phyloP scores from a whole-genome alignment of 1,140 invertebrate genomes.

The Dufourea novaeangliae region DNA sequence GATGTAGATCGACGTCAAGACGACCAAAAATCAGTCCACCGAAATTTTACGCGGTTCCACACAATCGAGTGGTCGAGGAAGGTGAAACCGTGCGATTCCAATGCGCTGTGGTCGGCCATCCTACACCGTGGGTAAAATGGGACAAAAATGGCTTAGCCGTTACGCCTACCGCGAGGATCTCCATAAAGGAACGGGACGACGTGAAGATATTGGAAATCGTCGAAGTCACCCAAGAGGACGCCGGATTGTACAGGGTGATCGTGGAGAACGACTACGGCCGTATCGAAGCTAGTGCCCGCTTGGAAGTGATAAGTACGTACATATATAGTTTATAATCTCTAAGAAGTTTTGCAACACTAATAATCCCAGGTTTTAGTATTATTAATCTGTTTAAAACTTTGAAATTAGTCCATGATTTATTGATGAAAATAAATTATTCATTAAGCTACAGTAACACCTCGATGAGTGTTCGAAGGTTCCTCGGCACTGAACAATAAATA shows the following conservation, averaged over 20 bases:
- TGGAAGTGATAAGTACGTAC: constrained; percentile 88
- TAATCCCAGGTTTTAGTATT: too few species aligned
- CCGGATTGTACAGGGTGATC: constrained; percentile 90
- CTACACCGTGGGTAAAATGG: constrained; percentile 90
- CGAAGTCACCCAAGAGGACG: constrained; percentile 89
- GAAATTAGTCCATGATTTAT: too few species aligned
- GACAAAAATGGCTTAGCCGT: constrained; percentile 88
- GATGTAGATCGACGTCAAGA: constrained; percentile 57
- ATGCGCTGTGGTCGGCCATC: constrained; percentile 89
- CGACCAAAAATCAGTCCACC: constrained; percentile 83
- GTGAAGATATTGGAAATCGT: constrained; percentile 88
- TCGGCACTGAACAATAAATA: too few species aligned
- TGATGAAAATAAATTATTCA: too few species aligned
- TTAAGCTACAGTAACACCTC: too few species aligned
- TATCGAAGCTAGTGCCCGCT: constrained; percentile 89
- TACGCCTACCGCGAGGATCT: constrained; percentile 85
- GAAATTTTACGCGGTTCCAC: constrained; percentile 93
- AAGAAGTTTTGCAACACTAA: too few species aligned
- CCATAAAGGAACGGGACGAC: constrained; percentile 89
- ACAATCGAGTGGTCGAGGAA: constrained; percentile 91
- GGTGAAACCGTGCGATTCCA: constrained; percentile 91
- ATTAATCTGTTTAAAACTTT: too few species aligned
- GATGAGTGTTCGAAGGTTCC: too few species aligned
- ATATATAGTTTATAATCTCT: constrained; percentile 40
- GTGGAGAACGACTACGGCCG: constrained; percentile 92